Conservation (phyloP, 2,797 vertebrate genomes). For the Vireo griseus region DNA sequence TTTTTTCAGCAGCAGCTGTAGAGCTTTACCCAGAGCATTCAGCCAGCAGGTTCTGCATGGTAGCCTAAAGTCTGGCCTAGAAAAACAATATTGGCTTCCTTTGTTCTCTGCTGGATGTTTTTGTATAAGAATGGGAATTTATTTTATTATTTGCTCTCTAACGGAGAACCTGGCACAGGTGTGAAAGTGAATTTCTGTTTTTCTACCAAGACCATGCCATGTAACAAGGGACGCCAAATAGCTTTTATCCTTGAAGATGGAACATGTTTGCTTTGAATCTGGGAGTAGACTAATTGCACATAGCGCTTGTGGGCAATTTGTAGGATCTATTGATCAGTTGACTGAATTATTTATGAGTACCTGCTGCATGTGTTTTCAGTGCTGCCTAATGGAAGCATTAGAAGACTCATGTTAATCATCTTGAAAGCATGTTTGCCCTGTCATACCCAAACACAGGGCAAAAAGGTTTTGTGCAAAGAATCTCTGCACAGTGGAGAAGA, state of each 20-base stretch:
- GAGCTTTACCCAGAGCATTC: background rate
- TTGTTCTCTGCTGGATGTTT: background rate
- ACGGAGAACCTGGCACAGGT: background rate
- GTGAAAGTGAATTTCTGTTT: background rate
- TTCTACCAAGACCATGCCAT: background rate
- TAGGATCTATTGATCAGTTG: background rate
- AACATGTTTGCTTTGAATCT: background rate
- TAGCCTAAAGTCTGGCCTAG: background rate
- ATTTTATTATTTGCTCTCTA: background rate
- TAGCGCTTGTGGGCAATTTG: background rate
- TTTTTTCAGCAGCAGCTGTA: background rate
- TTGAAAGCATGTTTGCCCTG: background rate
- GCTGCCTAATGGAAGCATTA: background rate
- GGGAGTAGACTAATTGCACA: background rate
- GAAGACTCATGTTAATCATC: background rate
- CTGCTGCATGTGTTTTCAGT: background rate
- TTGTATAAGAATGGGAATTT: background rate
- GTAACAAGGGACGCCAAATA: background rate
- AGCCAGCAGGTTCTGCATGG: background rate
- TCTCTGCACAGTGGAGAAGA: background rate
- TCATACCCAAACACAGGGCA: background rate
- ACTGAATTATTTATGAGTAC: constrained; percentile 7
- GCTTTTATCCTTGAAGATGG: background rate
- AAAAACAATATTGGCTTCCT: background rate
- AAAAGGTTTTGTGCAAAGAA: background rate